Evolutionary conservation across 2,888 invertebrate species (phyloP), one percentile per base, ranked within the genome.

Genomic region (Rhynchonema sp.): DNA sequence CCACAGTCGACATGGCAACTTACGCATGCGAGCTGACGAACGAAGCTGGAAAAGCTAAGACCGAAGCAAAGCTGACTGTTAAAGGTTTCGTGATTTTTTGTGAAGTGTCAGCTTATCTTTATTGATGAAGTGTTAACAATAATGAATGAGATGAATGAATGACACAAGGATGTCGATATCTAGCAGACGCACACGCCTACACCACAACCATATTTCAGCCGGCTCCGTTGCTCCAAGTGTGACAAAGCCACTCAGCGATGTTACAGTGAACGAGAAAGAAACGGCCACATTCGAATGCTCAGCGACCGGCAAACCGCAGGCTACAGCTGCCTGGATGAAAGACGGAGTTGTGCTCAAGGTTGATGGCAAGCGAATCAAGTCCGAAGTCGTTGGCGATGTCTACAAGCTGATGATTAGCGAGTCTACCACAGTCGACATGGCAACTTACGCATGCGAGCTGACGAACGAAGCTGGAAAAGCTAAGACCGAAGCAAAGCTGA

Each of bases 11-110:
- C 74, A 88, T 89, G 2, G 94, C 94, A 0, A 79, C 90, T 29
- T 94, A 94, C 74, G 90, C 91, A 0, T 91, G 92, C 70, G 89
- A 91, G 0, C 91, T 91, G 0, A 89, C 90, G 73, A 94, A 92
- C 13, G 82, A 61, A 1, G 62, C 62, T 28, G 70, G 70, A 29
- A 62, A 61, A 30, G 63, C 65, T 26, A 66, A 70, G 57, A 67
- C 68, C 23, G 60, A 60, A 6, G 70, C 70, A 22, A 63, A 67
- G 27, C 63, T 70, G 25, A 66, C 64, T 56, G 66, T 70, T 30
- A 59, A 59, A 27, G n/a, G 38, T 38, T 6, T 17, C 9, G 6
- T 13, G 17, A 38, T 6, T 38, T 38, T 38, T n/a, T 30, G 38
- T 30, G 30, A 57, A n/a, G n/a, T n/a, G n/a, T n/a, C n/a, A n/a